Evolutionary conservation across 2,797 vertebrate genomes (phyloP).

Genomic region (Acanthiza pusilla): DNA sequence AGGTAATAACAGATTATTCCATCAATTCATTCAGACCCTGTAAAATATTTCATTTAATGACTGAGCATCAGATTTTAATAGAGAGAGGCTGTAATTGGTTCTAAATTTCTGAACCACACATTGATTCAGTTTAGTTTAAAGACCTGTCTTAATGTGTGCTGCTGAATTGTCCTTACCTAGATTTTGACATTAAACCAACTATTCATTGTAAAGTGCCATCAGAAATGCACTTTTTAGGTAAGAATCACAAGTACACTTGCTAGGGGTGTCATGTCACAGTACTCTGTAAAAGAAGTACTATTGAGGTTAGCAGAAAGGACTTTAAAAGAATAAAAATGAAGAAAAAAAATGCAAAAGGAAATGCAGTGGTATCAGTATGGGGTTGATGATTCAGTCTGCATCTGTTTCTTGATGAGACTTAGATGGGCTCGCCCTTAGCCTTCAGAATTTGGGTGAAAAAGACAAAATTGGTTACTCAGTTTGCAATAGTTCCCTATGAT

Average conservation of each 20-base stretch:
- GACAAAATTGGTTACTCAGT: not conserved
- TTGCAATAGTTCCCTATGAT: not conserved
- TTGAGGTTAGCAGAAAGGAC: not conserved
- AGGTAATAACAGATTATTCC: constrained; percentile 33
- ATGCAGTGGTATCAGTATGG: not conserved
- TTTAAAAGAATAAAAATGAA: not conserved
- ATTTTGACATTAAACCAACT: not conserved
- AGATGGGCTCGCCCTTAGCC: not conserved
- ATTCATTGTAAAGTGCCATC: not conserved
- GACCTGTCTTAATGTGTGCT: not conserved
- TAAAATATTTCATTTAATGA: constrained; percentile 31
- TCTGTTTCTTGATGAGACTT: not conserved
- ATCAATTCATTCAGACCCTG: not conserved
- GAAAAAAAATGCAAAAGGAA: not conserved
- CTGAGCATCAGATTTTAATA: not conserved
- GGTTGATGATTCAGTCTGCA: not conserved
- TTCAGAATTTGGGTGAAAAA: not conserved
- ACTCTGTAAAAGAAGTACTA: not conserved
- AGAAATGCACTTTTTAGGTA: not conserved
- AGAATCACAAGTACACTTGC: not conserved
- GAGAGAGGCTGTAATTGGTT: not conserved
- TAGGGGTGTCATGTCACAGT: not conserved
- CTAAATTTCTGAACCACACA: not conserved
- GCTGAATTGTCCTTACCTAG: not conserved
- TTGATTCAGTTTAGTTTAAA: not conserved